These are phyloP conservation scores for Tonatia bakeri DNA, from an alignment of 2,113 vertebrate genomes.

Conservation along the genomic window DNA sequence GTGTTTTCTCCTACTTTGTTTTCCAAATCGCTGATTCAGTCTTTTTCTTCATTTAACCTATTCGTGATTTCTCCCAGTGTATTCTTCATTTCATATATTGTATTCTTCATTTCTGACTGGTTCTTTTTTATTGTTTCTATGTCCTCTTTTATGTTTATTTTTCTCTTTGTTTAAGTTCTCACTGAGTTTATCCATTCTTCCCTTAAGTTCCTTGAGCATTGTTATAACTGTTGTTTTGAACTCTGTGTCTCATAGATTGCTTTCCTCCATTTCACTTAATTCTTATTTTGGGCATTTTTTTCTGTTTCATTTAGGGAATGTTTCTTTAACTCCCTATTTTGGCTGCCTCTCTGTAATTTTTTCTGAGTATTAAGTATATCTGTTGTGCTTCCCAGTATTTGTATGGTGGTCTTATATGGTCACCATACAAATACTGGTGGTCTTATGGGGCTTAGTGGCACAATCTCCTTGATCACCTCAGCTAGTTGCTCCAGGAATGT, in stretches of 20 bases:
- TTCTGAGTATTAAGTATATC: background rate
- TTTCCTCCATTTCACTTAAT: background rate
- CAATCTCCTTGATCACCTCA: background rate
- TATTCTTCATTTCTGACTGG: background rate
- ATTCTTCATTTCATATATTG: background rate
- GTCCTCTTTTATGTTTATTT: too few species aligned
- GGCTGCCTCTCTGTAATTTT: background rate
- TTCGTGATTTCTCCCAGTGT: background rate
- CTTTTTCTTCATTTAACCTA: background rate
- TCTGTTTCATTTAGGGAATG: too few species aligned
- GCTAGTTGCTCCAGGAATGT: background rate
- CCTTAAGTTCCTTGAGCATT: background rate
- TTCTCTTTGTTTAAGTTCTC: background rate
- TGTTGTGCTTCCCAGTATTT: background rate
- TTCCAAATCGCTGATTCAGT: background rate
- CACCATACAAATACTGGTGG: too few species aligned
- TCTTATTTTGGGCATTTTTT: too few species aligned
- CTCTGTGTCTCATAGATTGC: background rate
- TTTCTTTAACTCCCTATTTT: background rate
- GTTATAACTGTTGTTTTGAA: background rate
- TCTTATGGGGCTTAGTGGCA: background rate
- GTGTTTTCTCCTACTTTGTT: background rate
- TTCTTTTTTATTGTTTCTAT: too few species aligned
- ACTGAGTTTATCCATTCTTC: background rate
- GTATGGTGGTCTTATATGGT: background rate